Base-by-base conservation (phyloP, 2,888 invertebrate genomes). In the Lapara coniferarum region DNA sequence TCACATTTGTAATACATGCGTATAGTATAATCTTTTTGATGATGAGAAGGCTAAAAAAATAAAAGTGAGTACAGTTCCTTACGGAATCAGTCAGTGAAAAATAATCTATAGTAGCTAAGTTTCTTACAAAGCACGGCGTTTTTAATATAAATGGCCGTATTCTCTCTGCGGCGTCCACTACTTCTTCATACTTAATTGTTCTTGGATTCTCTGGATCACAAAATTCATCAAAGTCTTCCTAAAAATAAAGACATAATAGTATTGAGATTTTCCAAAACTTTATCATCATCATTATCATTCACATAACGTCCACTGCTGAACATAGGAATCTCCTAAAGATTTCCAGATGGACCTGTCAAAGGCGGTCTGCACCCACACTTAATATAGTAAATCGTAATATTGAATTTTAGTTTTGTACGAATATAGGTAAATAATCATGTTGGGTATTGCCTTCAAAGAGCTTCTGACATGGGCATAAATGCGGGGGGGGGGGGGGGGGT, bases 201-300 rank as follows among this genome's bases (percentile, higher is more conserved):
- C 71, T 83, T 4, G 93, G 93, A 69, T 88, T 87, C 8, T 89
- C 88, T 16, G 91, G 92, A 72, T 92, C 91, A 75, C 93, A 89
- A 71, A 78, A 83, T 74, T 89, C 90, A 73, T 93, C 93, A 71
- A 85, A 89, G 76, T 92, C 91, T 73, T 91, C 92, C 93, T 93
- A 72, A 4, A 71, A 78, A 72, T 66, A 51, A 67, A 66, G 66
- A 37, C 5, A 37, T 8, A 37, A 8, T 37, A 37, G 37, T 37
- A 37, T 7, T 4, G 37, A 4, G 37, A 3, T 25, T 25, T 25
- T 25, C 25, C 25, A 25, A 1, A 25, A 25, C 25, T 25, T 2
- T 25, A 25, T 25, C 25, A 25, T 25, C 2, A 25, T 25, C 25
- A 25, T 25, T 25, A 25, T 25, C 25, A 25, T 1, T 25, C 25